A percentile compares a stretch with the other conserved stretches of the same genome.
Conservation (phyloP, 2,797 vertebrate species). For the Oreonectes daqikongensis region DNA sequence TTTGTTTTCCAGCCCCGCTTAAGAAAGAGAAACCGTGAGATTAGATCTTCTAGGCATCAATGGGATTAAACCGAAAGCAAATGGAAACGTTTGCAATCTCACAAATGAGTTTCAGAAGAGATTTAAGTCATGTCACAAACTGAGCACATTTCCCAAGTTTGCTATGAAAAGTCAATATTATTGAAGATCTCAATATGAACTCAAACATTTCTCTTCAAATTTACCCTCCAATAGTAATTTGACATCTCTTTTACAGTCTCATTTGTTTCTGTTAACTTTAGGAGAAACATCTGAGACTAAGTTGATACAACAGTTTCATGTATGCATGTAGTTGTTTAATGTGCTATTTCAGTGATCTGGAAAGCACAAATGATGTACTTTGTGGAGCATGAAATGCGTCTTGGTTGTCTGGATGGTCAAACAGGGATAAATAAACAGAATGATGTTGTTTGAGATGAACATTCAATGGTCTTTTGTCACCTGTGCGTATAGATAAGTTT, state of each 20-base stretch:
- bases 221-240: no score
- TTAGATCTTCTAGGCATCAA: no score
- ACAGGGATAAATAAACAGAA: slow-evolving; percentile 46
- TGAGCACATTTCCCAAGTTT: neutral
- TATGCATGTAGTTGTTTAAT: no score
- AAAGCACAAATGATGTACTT: slow-evolving; percentile 3
- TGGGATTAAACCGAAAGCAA: neutral
- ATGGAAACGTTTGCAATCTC: neutral
- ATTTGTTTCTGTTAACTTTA: no score
- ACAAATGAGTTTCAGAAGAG: neutral
- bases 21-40: no score
- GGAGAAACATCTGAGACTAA: no score
- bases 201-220: no score
- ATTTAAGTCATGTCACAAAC: slow-evolving; percentile 11
- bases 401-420: slow-evolving; percentile 22
- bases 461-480: slow-evolving; percentile 10
- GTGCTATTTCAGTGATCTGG: slow-evolving; percentile 30
- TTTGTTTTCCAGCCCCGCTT: neutral
- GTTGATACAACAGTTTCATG: no score
- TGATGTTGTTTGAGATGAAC: slow-evolving; percentile 29
- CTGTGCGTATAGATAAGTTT: slow-evolving; percentile 36
- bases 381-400: slow-evolving; percentile 41
- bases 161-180: no score
- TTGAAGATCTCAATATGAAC: no score
- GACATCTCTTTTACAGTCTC: no score